Base-by-base conservation (phyloP, 2,888 invertebrate genomes). In the Drosophila subsilvestris region DNA sequence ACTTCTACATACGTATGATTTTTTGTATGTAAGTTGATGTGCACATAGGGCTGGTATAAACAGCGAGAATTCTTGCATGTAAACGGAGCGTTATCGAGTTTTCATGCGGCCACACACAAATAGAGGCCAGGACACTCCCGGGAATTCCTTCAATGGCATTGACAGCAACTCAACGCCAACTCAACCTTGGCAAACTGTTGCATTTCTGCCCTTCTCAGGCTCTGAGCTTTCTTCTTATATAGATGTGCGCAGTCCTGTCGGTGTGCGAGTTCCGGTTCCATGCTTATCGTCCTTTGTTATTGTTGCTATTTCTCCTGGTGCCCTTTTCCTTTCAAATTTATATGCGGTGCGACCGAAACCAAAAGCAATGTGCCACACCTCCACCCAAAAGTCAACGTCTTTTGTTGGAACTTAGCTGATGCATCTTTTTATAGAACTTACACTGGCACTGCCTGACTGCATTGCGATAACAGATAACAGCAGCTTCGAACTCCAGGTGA, bases 81-180 rank as follows among this genome's bases (percentile, higher is more conserved):
- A 85, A 80, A 87, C 87, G 72, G 69, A 68, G 29, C 86, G 86
- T 85, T 85, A 80, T 87, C 82, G 86, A 82, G 63, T 78, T 87
- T 80, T 85, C 86, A 81, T 84, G 81, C 70, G 58, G 61, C 57
- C 47, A 54, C 58, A 48, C 54, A 47, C 22, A 12, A 14, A 43
- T 48, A 45, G 53, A 10, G 37, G 37, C 2, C 14, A 71, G 56
- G 48, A 67, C 50, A 57, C 74, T 58, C 72, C 60, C 63, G 89
- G 83, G 89, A 79, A 85, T 76, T 79, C 81, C 80, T 70, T 48
- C 74, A 73, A 63, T 76, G 73, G 67, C 88, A 89, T 82, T 84
- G 89, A 89, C 85, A 79, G 74, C 80, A 63, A 66, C 67, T 72
- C 50, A 72, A 51, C 48, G 51, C 56, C 56, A 54, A 43, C 67